A percentile compares a stretch with the other conserved stretches of the same genome.
Evolutionary conservation across 1,140 invertebrate species (phyloP).

Genomic region (Drosophila saltans): DNA sequence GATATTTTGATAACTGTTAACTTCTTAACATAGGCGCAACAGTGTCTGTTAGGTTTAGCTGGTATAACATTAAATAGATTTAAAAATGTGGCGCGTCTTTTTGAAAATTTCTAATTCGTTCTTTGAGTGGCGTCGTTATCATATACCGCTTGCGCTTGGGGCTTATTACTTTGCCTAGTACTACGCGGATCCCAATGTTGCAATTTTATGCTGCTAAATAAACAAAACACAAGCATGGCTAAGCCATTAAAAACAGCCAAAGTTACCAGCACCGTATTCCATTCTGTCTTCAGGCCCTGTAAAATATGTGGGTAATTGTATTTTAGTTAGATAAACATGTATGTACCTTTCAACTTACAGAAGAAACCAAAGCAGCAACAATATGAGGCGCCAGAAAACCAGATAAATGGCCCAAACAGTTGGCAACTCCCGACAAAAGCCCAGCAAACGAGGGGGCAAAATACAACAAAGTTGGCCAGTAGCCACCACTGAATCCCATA

Average conservation of each 20-base stretch:
- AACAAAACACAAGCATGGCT: conserved; percentile 54
- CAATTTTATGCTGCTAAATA: conserved; percentile 58
- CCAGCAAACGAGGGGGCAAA: conserved; percentile 75
- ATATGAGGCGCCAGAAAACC: conserved; percentile 67
- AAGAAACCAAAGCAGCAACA: conserved; percentile 51
- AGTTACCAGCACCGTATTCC: conserved; percentile 60
- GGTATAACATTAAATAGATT: no score
- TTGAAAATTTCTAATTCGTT: conserved; percentile 6
- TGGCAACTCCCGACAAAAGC: conserved; percentile 66
- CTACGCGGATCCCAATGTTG: conserved; percentile 65
- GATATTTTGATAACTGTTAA: no score
- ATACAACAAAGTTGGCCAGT: conserved; percentile 73
- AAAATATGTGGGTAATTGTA: not conserved
- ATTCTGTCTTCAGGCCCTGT: conserved; percentile 69
- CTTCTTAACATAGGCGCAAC: no score
- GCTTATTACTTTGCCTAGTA: not conserved
- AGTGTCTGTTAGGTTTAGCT: no score
- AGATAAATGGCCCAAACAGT: conserved; percentile 58
- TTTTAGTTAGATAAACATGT: not conserved
- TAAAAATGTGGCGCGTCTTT: conserved; percentile 9
- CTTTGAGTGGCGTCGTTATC: not conserved
- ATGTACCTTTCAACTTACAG: conserved; percentile 39
- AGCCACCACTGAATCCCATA: conserved; percentile 64
- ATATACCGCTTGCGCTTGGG: not conserved
- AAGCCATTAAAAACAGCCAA: conserved; percentile 49